These are phyloP conservation scores for Pygocentrus nattereri DNA, from an alignment of 2,797 vertebrate species.

Conservation along the genomic window DNA sequence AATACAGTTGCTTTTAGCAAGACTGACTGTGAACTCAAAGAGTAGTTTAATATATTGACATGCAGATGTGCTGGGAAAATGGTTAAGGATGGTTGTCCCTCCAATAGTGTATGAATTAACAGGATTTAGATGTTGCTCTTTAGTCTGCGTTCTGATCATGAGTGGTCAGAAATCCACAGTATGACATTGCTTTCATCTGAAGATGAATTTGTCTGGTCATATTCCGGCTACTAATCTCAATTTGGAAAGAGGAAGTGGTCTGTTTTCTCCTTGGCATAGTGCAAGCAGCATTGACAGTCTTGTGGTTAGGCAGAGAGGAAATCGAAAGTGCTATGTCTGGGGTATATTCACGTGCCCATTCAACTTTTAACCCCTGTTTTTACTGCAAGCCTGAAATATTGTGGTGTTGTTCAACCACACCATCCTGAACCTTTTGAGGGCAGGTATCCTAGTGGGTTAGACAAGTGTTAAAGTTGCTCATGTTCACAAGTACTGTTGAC, in stretches of 20 bases:
- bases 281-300: conserved; percentile 15
- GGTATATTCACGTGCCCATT: conserved; percentile 28
- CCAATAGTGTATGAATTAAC: not conserved
- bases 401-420: conserved; percentile 8
- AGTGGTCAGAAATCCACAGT: not conserved
- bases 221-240: conserved; percentile 8
- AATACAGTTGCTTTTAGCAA: no score
- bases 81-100: not conserved
- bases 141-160: not conserved
- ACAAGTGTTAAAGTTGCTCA: not conserved
- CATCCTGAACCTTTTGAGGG: not conserved
- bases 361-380: conserved; percentile 52
- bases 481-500: not conserved
- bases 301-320: conserved; percentile 57
- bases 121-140: not conserved
- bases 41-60: no score
- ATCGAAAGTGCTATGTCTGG: conserved; percentile 55
- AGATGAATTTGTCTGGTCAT: not conserved
- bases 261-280: conserved; percentile 50
- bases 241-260: conserved; percentile 51
- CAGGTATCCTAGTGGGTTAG: not conserved
- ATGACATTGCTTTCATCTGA: conserved; percentile 17
- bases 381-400: conserved; percentile 9
- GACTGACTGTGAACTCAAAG: no score
- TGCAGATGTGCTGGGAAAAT: no score